Evolutionary conservation across 2,113 vertebrate genomes (phyloP), one percentile per base, ranked within the genome.

Genomic region (Thermophis baileyi): DNA sequence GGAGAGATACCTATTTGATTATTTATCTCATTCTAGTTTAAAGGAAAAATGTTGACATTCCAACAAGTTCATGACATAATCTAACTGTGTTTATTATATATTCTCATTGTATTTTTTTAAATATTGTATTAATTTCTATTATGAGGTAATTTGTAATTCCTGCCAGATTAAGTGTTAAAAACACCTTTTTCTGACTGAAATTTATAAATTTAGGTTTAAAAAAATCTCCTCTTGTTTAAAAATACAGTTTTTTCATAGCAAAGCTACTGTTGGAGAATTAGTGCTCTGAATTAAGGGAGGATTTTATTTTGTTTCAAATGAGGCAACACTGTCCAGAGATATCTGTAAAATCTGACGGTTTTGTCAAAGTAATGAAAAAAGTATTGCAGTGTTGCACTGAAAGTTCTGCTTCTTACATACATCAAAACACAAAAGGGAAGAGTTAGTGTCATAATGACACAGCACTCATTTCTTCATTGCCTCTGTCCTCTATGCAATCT

Each of bases 221-320:
- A 97, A 94, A 91, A 95, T 14, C 95, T 96, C 94, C 94, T 35
- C 24, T 40, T 49, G 85, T 92, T 93, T 93, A 97, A 96, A 96
- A 94, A 96, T 93, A 94, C 96, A 93, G 94, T 93, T 95, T 30
- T 27, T 95, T 95, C 96, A 93, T 69, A 89, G 95, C 96, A 95
- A 96, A 97, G 97, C 95, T 95, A 96, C 96, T 96, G 93, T 96
- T 96, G 94, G 95, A 96, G 96, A 96, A 96, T 96, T 97, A 96
- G 92, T 89, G 94, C 95, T 95, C 97, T 97, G 97, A 97, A 97
- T 97, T 97, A 97, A 96, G 97, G 97, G 97, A 96, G 97, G 94
- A 96, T 97, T 96, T 95, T 93, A 94, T 93, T 47, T 69, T 74
- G 30, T 25, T 51, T 74, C 30, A 51, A 22, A 90, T 51, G 20